A percentile compares a stretch with the other conserved stretches of the same genome.
Conservation (phyloP, 2,888 invertebrate species). For the Leptothorax acervorum region DNA sequence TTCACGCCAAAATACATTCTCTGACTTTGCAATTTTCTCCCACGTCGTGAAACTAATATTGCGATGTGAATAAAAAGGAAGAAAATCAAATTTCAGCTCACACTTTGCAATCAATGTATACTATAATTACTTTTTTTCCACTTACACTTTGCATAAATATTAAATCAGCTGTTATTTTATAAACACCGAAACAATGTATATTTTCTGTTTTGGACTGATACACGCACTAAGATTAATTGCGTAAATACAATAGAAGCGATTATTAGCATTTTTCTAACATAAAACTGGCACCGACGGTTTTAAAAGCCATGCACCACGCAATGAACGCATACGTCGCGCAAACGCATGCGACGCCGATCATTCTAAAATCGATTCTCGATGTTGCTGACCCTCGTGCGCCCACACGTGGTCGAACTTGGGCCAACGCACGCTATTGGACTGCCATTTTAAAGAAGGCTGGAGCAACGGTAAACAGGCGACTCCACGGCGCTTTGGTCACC, state of each 20-base stretch:
- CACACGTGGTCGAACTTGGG: slow-evolving; percentile 78
- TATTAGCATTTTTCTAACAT: slow-evolving; percentile 10
- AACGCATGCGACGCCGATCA: slow-evolving; percentile 44
- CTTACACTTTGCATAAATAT: not conserved
- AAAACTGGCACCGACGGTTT: slow-evolving; percentile 26
- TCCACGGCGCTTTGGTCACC: slow-evolving; percentile 86
- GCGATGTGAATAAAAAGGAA: not conserved
- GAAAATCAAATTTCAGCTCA: not conserved
- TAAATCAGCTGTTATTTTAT: not conserved
- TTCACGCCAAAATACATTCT: slow-evolving; percentile 43
- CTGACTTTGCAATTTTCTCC: slow-evolving; percentile 32
- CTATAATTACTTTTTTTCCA: not conserved
- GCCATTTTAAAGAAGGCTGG: slow-evolving; percentile 79
- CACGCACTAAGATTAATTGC: not conserved
- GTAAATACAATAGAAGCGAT: not conserved
- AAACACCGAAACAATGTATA: not conserved
- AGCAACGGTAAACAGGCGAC: slow-evolving; percentile 83
- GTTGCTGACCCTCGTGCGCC: slow-evolving; percentile 72
- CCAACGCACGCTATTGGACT: slow-evolving; percentile 77
- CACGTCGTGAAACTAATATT: slow-evolving; percentile 9
- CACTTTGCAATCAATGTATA: not conserved
- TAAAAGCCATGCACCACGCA: slow-evolving; percentile 36
- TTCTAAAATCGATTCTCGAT: slow-evolving; percentile 73
- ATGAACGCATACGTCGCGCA: slow-evolving; percentile 33
- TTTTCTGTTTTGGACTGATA: not conserved